Base-by-base conservation (phyloP, 2,113 vertebrate species). In the Martes martes region DNA sequence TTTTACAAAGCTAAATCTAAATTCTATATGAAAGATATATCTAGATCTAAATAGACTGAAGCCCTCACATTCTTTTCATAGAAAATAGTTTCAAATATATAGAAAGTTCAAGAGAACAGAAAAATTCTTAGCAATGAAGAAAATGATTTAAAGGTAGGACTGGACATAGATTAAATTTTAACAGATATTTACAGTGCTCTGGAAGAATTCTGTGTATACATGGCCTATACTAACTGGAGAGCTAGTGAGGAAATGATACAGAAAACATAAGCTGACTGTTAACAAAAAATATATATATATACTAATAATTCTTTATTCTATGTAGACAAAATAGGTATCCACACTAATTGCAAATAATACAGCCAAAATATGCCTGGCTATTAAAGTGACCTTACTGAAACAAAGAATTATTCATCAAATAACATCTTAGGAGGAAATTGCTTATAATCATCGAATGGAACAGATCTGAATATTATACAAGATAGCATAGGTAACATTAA, bases 21-120 rank as follows among this genome's bases (percentile, higher is more conserved):
- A 67, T 95, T 81, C 89, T 33, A 69, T 5, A 33, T 78, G 31
- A 95, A 96, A 96, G 55, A 79, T 71, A 65, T 21, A 82, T 78
- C 16, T 50, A 85, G 14, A 71, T 85, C 42, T 76, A 93, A 94
- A 45, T 50, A 94, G 33, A 74, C 23, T 21, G 4, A 67, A 91
- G 10, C 3, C 61, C n/a, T 96, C 55, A 33, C 7, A 78, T 65
- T 86, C 8, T 42, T 83, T 19, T 36, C 55, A 86, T 92, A 84
- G 80, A 95, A 92, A 78, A 82, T 2, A 26, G 11, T 96, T 97
- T 92, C 61, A 89, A 65, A 87, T 74, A 52, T 73, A 80, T 42
- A 55, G 18, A 76, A 47, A 73, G 23, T 36, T 57, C 18, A 81
- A 65, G 2, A 36, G 26, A 4, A 21, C 10, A 79, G 47, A 67